Conservation (phyloP, 1,140 invertebrate genomes). For the Drosophila athabasca region DNA sequence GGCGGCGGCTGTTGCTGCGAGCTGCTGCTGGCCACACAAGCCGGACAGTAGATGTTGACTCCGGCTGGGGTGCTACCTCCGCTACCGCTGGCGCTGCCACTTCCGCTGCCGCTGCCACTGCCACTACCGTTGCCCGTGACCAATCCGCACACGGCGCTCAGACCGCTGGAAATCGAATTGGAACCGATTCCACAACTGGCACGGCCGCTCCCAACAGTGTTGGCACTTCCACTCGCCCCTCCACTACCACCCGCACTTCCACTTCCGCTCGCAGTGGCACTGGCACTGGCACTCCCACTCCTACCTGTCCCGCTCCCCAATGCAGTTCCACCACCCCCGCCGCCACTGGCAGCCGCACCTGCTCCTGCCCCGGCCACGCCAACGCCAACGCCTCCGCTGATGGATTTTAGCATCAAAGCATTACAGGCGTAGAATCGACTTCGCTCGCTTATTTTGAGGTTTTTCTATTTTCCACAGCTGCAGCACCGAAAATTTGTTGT, state of each 20-base stretch:
- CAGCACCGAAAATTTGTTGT: conserved; percentile 7
- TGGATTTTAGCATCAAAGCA: conserved; percentile 83
- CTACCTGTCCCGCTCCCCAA: conserved; percentile 15
- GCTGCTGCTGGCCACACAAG: conserved; percentile 54
- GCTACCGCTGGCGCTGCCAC: conserved; percentile 38
- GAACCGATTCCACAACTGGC: conserved; percentile 55
- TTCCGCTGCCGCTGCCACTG: conserved; percentile 24
- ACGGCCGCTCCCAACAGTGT: conserved; percentile 23
- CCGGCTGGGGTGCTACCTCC: conserved; percentile 60
- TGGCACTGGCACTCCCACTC: conserved; percentile 14
- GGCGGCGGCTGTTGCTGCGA: conserved; percentile 20
- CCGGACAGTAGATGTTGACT: conserved; percentile 58
- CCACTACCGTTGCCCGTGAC: conserved; percentile 29
- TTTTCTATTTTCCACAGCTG: conserved; percentile 5
- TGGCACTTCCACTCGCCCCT: not conserved
- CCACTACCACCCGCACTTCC: conserved; percentile 14
- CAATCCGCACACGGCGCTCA: conserved; percentile 59
- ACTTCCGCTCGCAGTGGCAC: conserved; percentile 11
- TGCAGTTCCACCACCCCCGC: conserved; percentile 37
- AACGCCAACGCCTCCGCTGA: conserved; percentile 67
- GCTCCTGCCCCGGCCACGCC: conserved; percentile 33
- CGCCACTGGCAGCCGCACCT: conserved; percentile 44
- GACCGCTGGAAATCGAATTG: conserved; percentile 65
- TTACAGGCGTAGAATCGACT: conserved; percentile 67
- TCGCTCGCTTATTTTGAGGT: conserved; percentile 56